These are phyloP conservation scores for Palaemon carinicauda DNA, from an alignment of 1,140 invertebrate genomes.

Conservation along the genomic window DNA sequence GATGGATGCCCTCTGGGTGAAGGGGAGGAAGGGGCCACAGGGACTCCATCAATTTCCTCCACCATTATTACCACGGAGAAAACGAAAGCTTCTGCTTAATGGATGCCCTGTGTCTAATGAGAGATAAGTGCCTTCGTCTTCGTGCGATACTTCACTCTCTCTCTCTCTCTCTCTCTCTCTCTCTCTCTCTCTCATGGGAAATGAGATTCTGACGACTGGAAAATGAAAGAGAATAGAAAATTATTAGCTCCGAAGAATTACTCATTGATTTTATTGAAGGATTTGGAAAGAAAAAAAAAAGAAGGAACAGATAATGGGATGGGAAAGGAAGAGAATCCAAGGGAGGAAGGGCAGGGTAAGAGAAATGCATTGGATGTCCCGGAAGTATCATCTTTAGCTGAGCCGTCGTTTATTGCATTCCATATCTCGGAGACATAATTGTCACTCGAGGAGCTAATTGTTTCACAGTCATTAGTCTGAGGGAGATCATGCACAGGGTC, in stretches of 20 bases:
- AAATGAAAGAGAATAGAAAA: background rate
- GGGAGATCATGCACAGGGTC: background rate
- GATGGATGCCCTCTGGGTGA: no score
- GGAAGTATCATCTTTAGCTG: background rate
- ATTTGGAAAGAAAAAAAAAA: background rate
- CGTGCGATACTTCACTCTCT: background rate
- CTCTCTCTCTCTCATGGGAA: background rate
- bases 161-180: background rate
- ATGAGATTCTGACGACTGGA: background rate
- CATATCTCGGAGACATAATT: background rate
- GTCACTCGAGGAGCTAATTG: no score
- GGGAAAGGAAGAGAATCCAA: background rate
- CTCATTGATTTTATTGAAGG: no score
- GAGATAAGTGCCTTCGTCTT: background rate
- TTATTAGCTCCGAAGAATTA: no score
- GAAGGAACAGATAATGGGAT: background rate
- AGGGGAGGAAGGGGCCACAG: no score
- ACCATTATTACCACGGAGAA: no score
- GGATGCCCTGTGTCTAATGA: background rate
- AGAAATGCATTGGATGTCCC: background rate
- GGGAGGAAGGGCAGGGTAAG: background rate
- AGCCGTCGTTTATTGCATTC: background rate
- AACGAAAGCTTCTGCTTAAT: no score
- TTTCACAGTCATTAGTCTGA: no score
- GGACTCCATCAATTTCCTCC: no score